Base-by-base conservation (phyloP, 1,140 invertebrate genomes). In the Drosophila grimshawi region DNA sequence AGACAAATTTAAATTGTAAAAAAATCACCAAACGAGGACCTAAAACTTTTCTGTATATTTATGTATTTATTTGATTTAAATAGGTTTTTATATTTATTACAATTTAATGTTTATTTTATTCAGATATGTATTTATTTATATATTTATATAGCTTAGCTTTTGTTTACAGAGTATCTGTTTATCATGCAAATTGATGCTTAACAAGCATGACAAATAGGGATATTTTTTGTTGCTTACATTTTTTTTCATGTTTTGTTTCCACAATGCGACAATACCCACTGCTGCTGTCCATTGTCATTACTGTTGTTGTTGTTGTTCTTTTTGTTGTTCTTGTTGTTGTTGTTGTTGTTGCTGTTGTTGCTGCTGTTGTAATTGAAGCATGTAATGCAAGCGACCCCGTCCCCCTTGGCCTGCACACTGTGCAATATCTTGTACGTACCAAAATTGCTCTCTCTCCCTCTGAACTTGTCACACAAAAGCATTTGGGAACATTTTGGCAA, bases 401-500 rank as follows among this genome's bases (percentile, higher is more conserved):
- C 60, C 32, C 66, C 48, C 64, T 41, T 48, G 60, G 30, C 43
- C 56, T 55, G 56, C 56, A 60, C 57, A 51, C 51, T 39, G 52
- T 39, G 27, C 32, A 53, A 33, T 30, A 10, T 8, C n/a, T n/a
- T 46, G 10, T 39, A 11, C 32, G 30, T 10, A 37, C 39, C 39
- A 41, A 41, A 41, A 10, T 41, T 10, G 3, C 3, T 29, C 69
- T n/a, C 2, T 10, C 46, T 7, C 59, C 27, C 61, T 39, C 27
- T 63, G 39, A 76, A 83, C 81, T 80, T 88, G 85, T 88, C 83
- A 83, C 68, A 88, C 85, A 80, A 88, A 86, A 83, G 82, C 82
- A 76, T 86, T 88, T 82, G 83, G 83, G 85, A 88, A 83, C 83
- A 88, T 88, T 88, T 88, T 80, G 85, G 83, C 85, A 86, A 89